phyloP scores from a whole-genome alignment of 1,140 invertebrate species.

The Aphaenogaster ashmeadi region DNA sequence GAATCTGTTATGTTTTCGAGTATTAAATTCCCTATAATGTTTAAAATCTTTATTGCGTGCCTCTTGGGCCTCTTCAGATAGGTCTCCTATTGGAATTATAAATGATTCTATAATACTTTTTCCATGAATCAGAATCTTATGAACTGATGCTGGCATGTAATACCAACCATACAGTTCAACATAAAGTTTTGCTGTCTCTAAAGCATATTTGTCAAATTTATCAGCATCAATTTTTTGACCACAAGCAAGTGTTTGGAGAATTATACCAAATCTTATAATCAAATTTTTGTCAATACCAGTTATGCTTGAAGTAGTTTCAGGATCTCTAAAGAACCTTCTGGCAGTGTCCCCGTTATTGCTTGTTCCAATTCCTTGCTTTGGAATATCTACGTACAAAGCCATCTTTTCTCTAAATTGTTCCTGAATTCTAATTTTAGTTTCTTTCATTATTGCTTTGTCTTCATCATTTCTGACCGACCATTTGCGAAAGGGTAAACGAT shows the following conservation, averaged over 20 bases:
- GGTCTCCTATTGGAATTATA: background rate
- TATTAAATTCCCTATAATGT: constrained; percentile 19
- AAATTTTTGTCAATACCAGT: background rate
- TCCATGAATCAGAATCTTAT: background rate
- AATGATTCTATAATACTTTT: constrained; percentile 9
- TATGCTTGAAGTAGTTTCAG: background rate
- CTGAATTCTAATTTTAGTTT: constrained; percentile 7
- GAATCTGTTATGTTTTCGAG: background rate
- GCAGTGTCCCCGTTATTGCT: constrained; percentile 4
- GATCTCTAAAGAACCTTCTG: constrained; percentile 1
- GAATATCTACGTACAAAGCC: constrained; percentile 1
- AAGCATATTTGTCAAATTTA: constrained; percentile 8
- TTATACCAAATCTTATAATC: constrained; percentile 4
- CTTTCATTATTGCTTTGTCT: background rate
- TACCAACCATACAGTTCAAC: background rate
- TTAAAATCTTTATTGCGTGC: background rate
- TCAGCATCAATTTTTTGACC: background rate
- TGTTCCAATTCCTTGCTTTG: constrained; percentile 24
- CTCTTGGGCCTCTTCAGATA: background rate
- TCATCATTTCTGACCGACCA: background rate
- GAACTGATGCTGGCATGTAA: background rate
- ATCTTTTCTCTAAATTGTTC: constrained; percentile 16
- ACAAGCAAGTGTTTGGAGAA: constrained; percentile 7
- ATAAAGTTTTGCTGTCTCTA: background rate
- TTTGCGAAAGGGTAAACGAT: constrained; percentile 13